phyloP scores from a whole-genome alignment of 2,888 invertebrate species.

The Napeogenes inachia region DNA sequence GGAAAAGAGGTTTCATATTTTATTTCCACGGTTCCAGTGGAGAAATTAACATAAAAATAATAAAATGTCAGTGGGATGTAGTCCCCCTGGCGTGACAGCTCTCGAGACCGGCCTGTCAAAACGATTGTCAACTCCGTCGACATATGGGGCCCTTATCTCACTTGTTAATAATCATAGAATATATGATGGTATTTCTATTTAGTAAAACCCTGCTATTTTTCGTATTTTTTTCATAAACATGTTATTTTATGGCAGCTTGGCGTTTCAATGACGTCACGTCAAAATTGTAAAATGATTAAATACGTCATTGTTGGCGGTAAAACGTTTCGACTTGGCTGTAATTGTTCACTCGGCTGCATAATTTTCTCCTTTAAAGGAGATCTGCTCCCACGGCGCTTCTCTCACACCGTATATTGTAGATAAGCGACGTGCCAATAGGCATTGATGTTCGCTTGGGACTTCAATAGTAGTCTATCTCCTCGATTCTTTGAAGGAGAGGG shows the following conservation, averaged over 20 bases:
- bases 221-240: neutral
- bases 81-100: constrained; percentile 45
- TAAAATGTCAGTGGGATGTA: constrained; percentile 56
- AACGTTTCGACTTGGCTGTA: constrained; percentile 22
- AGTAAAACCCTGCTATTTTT: neutral
- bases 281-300: neutral
- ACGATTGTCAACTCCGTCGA: constrained; percentile 51
- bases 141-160: constrained; percentile 40
- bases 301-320: neutral
- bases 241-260: no score
- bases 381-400: constrained; percentile 42
- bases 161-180: constrained; percentile 36
- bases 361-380: constrained; percentile 59
- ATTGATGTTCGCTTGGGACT: constrained; percentile 72
- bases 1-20: constrained; percentile 24
- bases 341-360: constrained; percentile 42
- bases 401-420: constrained; percentile 60
- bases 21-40: constrained; percentile 47
- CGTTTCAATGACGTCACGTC: neutral
- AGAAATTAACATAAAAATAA: constrained; percentile 69
- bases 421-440: constrained; percentile 74
- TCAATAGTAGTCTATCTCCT: constrained; percentile 66
- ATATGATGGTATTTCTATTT: constrained; percentile 9
- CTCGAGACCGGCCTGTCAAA: constrained; percentile 50
- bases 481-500: constrained; percentile 66